These are phyloP conservation scores for Macrobrachium rosenbergii DNA, from an alignment of 1,140 invertebrate genomes.

Conservation along the genomic window DNA sequence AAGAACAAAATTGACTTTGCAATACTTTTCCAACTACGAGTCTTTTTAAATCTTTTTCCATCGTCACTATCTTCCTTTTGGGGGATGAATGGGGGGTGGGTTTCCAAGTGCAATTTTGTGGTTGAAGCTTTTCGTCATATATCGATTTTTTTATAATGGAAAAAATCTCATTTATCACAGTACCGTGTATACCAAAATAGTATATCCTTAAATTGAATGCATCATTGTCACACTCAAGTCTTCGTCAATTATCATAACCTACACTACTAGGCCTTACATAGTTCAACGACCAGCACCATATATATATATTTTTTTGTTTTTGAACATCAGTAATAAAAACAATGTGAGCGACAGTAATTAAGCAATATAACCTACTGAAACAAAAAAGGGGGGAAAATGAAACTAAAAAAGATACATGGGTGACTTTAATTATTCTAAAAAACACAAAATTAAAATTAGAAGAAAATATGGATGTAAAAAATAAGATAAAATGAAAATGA, in stretches of 20 bases:
- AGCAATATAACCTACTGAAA: constrained; percentile 4
- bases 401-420: constrained; percentile 58
- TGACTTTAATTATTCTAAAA: constrained; percentile 65
- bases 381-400: constrained; percentile 32
- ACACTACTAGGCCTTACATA: constrained; percentile 55
- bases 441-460: constrained; percentile 59
- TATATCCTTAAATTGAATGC: constrained; percentile 43
- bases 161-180: constrained; percentile 57
- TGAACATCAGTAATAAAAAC: neutral
- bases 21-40: constrained; percentile 29
- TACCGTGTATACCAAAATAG: constrained; percentile 61
- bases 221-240: constrained; percentile 29
- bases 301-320: constrained; percentile 9
- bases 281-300: constrained; percentile 57
- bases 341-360: neutral
- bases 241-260: neutral
- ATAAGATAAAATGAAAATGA: constrained; percentile 23
- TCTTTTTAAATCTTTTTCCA: constrained; percentile 30
- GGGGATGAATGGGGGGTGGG: constrained; percentile 14
- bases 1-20: constrained; percentile 30
- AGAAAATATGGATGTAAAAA: constrained; percentile 40
- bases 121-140: constrained; percentile 33
- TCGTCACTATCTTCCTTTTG: neutral
- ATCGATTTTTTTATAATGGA: constrained; percentile 42
- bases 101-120: constrained; percentile 57